Base-by-base conservation (phyloP, 2,888 invertebrate species). In the Digitonthophagus gazella region DNA sequence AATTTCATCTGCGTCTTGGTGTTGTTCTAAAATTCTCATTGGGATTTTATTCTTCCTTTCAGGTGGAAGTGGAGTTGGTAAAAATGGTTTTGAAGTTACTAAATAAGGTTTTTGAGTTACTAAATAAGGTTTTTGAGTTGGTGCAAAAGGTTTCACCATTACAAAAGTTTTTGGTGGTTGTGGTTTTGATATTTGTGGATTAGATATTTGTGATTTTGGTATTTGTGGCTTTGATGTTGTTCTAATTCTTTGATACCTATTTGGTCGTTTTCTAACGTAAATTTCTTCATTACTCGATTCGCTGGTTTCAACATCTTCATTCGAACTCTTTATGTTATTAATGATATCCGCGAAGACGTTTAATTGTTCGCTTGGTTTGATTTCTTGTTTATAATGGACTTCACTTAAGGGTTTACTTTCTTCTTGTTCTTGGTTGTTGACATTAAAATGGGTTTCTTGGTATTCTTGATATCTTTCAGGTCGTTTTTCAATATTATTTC, bases 301-400 rank as follows among this genome's bases (percentile, higher is more conserved):
- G 5, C 54, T 65, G 4, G 5, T 28, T 3, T 54, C 61, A 3
- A 22, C n/a, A 58, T 71, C 56, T 64, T 15, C 15, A 57, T 44
- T 68, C 2, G 71, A 68, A 72, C 80, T 81, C 70, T 79, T 82
- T 28, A 86, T 85, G 73, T 85, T 86, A 66, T 84, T 80, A 65
- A 86, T 78, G 56, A 86, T 78, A 75, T 87, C 86, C n/a, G 80
- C 78, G 69, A 86, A 85, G 0, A 86, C 81, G 72, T 80, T 81
- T 19, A 82, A 76, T 72, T 86, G 84, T 68, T 83, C 83, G 69
- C 77, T 80, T 1, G 82, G 80, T 71, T 81, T 80, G 14, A 82
- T 81, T 58, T 82, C 80, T 20, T 83, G 79, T 71, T 83, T 83
- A 68, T 83, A 82, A 68, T 78, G 79, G 3, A 80, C 81, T 71